Base-by-base conservation (phyloP, 2,113 vertebrate genomes). In the Dipodomys merriami region DNA sequence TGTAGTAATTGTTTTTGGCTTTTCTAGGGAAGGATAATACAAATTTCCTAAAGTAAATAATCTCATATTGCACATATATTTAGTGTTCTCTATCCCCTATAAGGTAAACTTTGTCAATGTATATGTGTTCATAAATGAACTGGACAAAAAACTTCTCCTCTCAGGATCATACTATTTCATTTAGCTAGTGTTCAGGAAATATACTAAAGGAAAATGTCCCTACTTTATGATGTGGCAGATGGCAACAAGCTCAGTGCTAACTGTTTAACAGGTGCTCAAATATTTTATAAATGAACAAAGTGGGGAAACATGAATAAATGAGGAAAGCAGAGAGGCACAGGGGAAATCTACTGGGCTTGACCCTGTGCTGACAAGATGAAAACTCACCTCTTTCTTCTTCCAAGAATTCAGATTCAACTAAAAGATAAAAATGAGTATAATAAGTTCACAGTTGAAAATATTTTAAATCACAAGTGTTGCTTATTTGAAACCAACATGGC, bases 281-380 rank as follows among this genome's bases (percentile, higher is more conserved):
- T 91, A 20, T 71, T 87, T 91, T 72, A 80, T 85, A 95, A 86
- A 85, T 84, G 64, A 92, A 46, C 76, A 46, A 91, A 88, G 18
- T 11, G 20, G 71, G 33, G 23, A 90, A 87, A 46, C 23, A 60
- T 82, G 86, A 91, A 73, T 73, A 92, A 83, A 78, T 94, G 13
- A 95, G 93, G 7, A 76, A 73, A 64, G 23, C 39, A 82, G 73
- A 71, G 7, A 67, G 6, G 6, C 39, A 30, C 18, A 46, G 6
- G 76, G 53, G n/a, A 30, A 72, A 76, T 73, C 46, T 49, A 27
- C 25, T 33, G 6, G 13, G 7, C 11, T 8, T 74, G 87, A 77
- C 19, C 23, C 0, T 33, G 1, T 69, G 6, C 22, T 35, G 35
- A 46, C 86, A 15, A 81, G 20, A 60, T 18, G 30, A 9, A 97